Evolutionary conservation across 2,113 vertebrate genomes (phyloP).

Genomic region (Elephas maximus): DNA sequence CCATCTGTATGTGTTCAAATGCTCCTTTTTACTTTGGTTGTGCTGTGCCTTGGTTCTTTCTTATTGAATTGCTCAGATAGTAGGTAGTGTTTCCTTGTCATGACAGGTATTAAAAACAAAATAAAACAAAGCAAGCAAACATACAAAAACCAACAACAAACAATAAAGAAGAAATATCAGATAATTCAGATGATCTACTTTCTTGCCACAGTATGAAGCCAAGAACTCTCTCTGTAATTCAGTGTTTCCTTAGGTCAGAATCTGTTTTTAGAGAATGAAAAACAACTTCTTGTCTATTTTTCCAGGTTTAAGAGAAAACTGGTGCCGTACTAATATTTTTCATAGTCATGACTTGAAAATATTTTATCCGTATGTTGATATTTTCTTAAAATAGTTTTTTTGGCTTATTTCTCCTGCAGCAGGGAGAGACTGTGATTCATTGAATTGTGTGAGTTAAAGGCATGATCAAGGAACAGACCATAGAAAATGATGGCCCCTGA

Average conservation of each 20-base stretch:
- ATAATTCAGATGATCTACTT: slow-evolving; percentile 39
- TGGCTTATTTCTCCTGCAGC: slow-evolving; percentile 48
- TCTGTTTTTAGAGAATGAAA: slow-evolving; percentile 66
- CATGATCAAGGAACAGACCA: slow-evolving; percentile 66
- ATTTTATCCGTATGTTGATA: slow-evolving; percentile 55
- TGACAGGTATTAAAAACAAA: slow-evolving; percentile 56
- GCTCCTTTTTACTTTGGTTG: too few relatives aligned
- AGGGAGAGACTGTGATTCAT: slow-evolving; percentile 64
- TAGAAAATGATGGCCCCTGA: slow-evolving; percentile 68
- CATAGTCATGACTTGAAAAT: slow-evolving; percentile 41
- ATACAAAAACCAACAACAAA: background rate
- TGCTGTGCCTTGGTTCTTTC: background rate
- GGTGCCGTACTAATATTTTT: slow-evolving; percentile 38
- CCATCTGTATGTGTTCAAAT: too few relatives aligned
- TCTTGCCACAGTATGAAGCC: slow-evolving; percentile 33
- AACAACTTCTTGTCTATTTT: slow-evolving; percentile 46
- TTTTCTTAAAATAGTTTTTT: slow-evolving; percentile 50
- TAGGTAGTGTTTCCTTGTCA: slow-evolving; percentile 54
- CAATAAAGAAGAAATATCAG: slow-evolving; percentile 54
- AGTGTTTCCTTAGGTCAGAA: slow-evolving; percentile 59
- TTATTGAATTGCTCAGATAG: slow-evolving; percentile 62
- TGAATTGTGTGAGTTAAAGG: slow-evolving; percentile 74
- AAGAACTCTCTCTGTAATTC: slow-evolving; percentile 54
- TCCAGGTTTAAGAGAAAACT: slow-evolving; percentile 66
- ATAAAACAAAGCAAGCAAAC: slow-evolving; percentile 53